Evolutionary conservation across 2,797 vertebrate species (phyloP).

Genomic region (Spheniscus humboldti): DNA sequence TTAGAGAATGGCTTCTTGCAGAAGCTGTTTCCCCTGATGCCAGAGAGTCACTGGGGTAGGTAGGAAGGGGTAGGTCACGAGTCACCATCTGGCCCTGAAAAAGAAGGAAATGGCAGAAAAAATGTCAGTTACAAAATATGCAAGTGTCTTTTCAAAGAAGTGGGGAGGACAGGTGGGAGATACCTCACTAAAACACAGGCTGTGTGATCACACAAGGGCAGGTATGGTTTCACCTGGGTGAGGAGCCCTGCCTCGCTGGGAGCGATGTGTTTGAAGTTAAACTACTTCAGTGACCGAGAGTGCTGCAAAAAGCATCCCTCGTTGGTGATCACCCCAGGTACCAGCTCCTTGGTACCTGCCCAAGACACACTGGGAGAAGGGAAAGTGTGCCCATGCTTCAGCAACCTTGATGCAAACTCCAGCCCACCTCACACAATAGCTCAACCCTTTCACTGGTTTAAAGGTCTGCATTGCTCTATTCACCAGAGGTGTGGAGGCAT

Average conservation of each 20-base stretch:
- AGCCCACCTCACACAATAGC: not conserved
- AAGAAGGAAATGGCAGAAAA: not conserved
- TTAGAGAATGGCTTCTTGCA: not conserved
- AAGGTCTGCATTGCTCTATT: not conserved
- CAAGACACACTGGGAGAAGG: not conserved
- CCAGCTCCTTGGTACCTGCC: no score
- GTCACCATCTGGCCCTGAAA: not conserved
- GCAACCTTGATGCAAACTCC: not conserved
- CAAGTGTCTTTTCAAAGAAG: not conserved
- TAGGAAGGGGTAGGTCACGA: not conserved
- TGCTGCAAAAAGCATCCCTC: not conserved
- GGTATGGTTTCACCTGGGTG: fast-evolving
- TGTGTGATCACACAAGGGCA: not conserved
- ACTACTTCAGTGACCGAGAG: not conserved
- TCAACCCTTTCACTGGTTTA: not conserved
- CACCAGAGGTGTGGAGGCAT: fast-evolving
- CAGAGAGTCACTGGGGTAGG: not conserved
- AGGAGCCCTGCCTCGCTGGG: not conserved
- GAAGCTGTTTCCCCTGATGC: not conserved
- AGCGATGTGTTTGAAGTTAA: not conserved
- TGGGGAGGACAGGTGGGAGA: not conserved
- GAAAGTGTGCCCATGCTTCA: not conserved
- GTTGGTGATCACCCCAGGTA: not conserved
- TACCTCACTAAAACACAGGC: not conserved
- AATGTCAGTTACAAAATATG: not conserved